These are phyloP conservation scores for Columba livia DNA, from an alignment of 2,113 vertebrate genomes.

Conservation along the genomic window DNA sequence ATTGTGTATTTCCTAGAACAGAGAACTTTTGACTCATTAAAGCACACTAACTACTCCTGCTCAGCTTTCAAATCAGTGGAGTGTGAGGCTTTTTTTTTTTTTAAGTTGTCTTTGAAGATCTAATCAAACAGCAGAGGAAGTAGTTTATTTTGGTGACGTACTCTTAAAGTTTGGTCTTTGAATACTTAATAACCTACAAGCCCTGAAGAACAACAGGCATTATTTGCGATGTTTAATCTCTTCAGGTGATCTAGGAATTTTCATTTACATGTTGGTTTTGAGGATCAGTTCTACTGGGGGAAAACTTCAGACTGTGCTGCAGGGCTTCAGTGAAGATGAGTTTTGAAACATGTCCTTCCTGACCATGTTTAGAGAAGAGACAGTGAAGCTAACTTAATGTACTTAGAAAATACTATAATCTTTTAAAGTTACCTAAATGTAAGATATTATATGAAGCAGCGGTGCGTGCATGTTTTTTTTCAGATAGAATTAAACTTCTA, in stretches of 20 bases:
- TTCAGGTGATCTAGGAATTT: background rate
- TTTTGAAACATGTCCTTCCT: background rate
- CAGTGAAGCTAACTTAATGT: background rate
- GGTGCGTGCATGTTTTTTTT: background rate
- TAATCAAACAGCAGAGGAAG: background rate
- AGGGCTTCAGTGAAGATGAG: background rate
- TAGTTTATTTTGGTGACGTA: background rate
- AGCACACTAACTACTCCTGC: background rate
- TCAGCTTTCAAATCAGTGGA: background rate
- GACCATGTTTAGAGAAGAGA: background rate
- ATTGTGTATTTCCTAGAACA: background rate
- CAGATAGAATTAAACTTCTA: background rate
- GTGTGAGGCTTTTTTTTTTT: background rate
- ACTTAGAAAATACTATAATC: background rate
- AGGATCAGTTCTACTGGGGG: background rate
- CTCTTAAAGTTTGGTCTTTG: background rate
- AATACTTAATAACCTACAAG: background rate
- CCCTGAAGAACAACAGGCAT: background rate
- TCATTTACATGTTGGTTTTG: background rate
- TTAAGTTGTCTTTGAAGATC: background rate
- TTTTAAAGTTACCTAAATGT: background rate
- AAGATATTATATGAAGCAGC: background rate
- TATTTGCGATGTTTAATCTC: background rate
- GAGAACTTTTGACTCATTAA: background rate
- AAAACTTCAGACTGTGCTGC: background rate